phyloP scores from a whole-genome alignment of 2,888 invertebrate genomes.

The Lydus trimaculatus region DNA sequence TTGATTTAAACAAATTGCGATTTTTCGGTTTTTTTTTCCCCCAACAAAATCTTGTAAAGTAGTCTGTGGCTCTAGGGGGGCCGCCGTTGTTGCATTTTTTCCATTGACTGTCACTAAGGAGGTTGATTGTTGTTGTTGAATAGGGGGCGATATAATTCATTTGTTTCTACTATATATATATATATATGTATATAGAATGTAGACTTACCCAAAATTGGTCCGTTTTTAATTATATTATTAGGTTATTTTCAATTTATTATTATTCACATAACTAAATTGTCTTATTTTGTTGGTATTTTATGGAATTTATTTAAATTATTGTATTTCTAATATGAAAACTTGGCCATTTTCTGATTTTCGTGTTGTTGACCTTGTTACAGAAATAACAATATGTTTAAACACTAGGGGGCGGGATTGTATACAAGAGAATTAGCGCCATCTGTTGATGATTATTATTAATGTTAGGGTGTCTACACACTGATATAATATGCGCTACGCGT shows the following conservation, averaged over 20 bases:
- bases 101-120: background rate
- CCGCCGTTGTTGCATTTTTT: background rate
- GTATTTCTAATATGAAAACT: conserved; percentile 28
- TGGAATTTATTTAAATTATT: conserved; percentile 24
- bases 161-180: background rate
- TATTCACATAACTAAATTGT: conserved; percentile 40
- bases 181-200: background rate
- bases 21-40: background rate
- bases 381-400: conserved; percentile 37
- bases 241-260: background rate
- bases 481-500: no score
- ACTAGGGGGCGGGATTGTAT: background rate
- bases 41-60: no score
- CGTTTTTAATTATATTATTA: background rate
- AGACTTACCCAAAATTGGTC: background rate
- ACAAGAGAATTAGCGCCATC: background rate
- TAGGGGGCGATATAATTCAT: conserved; percentile 7
- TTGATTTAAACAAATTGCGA: background rate
- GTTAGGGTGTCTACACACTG: background rate
- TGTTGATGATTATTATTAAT: background rate
- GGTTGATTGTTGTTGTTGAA: conserved; percentile 7
- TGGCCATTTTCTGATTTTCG: conserved; percentile 47
- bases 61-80: background rate
- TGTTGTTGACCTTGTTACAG: conserved; percentile 61
- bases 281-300: conserved; percentile 33